A percentile compares a stretch with the other conserved stretches of the same genome.
Conservation (phyloP, 2,113 vertebrate genomes). For the Probosciger aterrimus region DNA sequence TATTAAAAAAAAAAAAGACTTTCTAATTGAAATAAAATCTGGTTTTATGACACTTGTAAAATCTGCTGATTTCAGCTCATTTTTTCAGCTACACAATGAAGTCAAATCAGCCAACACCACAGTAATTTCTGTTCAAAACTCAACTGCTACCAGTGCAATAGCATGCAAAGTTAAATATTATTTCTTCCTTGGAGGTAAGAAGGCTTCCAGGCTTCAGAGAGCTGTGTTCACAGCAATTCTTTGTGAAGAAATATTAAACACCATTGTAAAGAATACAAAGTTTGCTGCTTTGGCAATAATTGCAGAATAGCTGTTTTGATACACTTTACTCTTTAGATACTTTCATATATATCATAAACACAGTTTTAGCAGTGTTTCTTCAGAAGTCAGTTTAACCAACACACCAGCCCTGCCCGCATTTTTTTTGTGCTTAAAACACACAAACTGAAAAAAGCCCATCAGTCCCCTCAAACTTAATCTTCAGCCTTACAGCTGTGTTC, state of each 20-base stretch:
- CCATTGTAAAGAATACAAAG: background rate
- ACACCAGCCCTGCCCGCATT: background rate
- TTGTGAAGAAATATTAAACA: background rate
- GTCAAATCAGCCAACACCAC: background rate
- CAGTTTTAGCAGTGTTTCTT: background rate
- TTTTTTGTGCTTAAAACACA: background rate
- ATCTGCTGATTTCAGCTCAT: background rate
- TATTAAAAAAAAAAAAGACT: background rate
- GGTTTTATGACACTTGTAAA: background rate
- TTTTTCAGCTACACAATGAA: background rate
- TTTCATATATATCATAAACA: background rate
- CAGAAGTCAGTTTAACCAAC: background rate
- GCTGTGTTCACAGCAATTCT: background rate
- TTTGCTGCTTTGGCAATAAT: background rate
- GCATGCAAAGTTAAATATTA: background rate
- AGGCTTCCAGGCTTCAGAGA: background rate
- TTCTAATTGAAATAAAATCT: background rate
- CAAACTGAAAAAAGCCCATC: fast-evolving
- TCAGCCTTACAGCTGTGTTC: background rate
- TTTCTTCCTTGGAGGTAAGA: background rate
- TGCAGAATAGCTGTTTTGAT: background rate
- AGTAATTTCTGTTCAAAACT: background rate
- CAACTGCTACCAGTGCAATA: background rate
- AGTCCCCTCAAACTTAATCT: background rate
- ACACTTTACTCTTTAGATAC: background rate